Evolutionary conservation across 2,797 vertebrate species (phyloP), one percentile per base, ranked within the genome.

Genomic region (Sebastes taczanowskii): DNA sequence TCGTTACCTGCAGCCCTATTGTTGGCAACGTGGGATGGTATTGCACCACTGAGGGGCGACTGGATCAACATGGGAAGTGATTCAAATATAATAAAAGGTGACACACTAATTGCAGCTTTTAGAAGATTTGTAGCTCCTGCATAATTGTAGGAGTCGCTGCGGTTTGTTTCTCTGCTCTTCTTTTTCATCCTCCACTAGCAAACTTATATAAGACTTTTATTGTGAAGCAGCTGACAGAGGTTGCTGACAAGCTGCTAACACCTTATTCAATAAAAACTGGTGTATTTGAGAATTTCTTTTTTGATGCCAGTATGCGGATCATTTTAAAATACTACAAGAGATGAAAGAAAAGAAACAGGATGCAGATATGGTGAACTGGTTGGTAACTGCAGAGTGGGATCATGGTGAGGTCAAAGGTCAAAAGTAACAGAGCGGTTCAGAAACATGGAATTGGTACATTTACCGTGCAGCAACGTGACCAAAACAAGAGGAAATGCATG

Each of bases 71-170:
- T 46, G 42, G 42, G 42, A 46, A 52, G 46, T 52, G 18, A n/a
- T 20, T 52, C 16, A 20, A 52, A 52, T 46, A 52, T 20, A 52
- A 8, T 30, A 5, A 67, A 67, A 49, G 20, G 49, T 20, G 16
- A 25, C 23, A 34, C 11, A 4, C 35, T 11, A 53, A 13, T 20
- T 13, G 27, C 29, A 60, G 53, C 11, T 65, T 27, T 66, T 2
- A 60, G 65, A 35, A 65, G 32, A 49, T 38, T 75, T 75, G 55
- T 59, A 53, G 34, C 66, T 66, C 16, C 32, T 75, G 62, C 49
- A 83, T 75, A 60, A 71, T 46, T 75, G 61, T 10, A 76, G 42
- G 30, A 58, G 52, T 52, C 8, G 7, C 52, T 63, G 56, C 6
- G 63, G 60, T 81, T 77, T 61, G 59, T 67, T 59, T 29, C 29